A percentile compares a stretch with the other conserved stretches of the same genome.
phyloP scores from a whole-genome alignment of 2,113 vertebrate genomes.

The Solea senegalensis region DNA sequence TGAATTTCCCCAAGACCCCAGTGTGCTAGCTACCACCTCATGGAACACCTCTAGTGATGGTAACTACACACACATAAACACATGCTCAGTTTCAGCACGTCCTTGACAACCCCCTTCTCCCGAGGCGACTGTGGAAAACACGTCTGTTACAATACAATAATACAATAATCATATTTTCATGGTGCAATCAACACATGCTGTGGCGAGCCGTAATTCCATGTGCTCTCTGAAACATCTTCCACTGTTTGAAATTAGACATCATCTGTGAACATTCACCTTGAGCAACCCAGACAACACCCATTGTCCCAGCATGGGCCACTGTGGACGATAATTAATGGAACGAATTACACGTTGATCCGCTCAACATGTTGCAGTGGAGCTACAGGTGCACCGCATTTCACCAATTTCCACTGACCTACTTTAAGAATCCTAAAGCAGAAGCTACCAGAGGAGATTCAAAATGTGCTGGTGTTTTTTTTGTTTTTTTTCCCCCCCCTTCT shows the following conservation, averaged over 20 bases:
- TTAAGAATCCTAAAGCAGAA: slow-evolving; percentile 13
- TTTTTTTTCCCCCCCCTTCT: background rate
- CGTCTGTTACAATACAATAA: background rate
- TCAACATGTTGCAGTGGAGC: slow-evolving; percentile 39
- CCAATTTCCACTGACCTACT: slow-evolving; percentile 55
- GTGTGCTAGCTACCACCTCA: slow-evolving; percentile 85
- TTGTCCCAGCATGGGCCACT: slow-evolving; percentile 3
- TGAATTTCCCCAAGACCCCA: slow-evolving; percentile 84
- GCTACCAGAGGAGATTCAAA: slow-evolving; percentile 4
- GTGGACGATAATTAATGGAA: slow-evolving; percentile 45
- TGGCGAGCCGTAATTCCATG: slow-evolving; percentile 7
- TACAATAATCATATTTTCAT: background rate
- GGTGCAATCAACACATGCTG: slow-evolving; percentile 1
- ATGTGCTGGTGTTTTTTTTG: background rate
- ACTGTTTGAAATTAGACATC: slow-evolving; percentile 24
- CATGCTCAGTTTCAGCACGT: slow-evolving; percentile 1
- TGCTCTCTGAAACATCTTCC: slow-evolving; percentile 14
- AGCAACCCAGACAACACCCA: slow-evolving; percentile 14
- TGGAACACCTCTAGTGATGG: slow-evolving; percentile 91
- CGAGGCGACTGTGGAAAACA: background rate
- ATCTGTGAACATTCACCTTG: slow-evolving; percentile 13
- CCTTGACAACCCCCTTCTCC: background rate
- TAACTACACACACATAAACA: slow-evolving; percentile 66
- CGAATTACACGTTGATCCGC: slow-evolving; percentile 41
- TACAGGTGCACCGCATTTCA: slow-evolving; percentile 41